Base-by-base conservation (phyloP, 2,113 vertebrate genomes). In the Toxotes chatareus region DNA sequence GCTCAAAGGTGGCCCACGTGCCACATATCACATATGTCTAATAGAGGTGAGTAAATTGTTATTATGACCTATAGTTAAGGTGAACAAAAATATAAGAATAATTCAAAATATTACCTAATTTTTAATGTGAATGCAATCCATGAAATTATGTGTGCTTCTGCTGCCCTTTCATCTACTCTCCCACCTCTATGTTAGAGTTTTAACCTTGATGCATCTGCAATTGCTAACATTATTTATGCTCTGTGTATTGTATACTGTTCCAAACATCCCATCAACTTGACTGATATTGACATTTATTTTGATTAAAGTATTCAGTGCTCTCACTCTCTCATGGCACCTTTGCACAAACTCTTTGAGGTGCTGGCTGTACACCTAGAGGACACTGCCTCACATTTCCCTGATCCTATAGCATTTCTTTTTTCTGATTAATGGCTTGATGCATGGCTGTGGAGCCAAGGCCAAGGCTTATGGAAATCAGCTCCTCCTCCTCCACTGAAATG, bases 381-480 rank as follows among this genome's bases (percentile, higher is more conserved):
- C 82, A 62, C 80, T 4, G 66, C 69, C 47, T 86, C 68, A 47
- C 77, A 83, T 61, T 66, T 73, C 65, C 44, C 27, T 7, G 75
- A 47, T 84, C 63, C 60, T 44, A 1, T 44, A 7, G 7, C 76
- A 77, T 81, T 89, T 73, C 56, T 61, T 60, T 69, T 81, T 86
- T 89, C 82, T 84, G 55, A 85, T 90, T 55, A 87, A 90, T 86
- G 66, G 61, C 53, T 77, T 87, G 76, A 89, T 68, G 69, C 76
- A 86, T 84, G 70, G 61, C 63, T 82, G 59, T 23, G 51, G 72
- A 79, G 73, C 60, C 76, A 60, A 85, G 82, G 83, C 73, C 87
- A 84, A 74, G 74, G 85, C 84, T 89, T 85, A 86, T 88, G 86
- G 86, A 91, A 92, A 88, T 90, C 70, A 66, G 12, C 49, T 80